Evolutionary conservation across 2,888 invertebrate genomes (phyloP), one percentile per base, ranked within the genome.

Genomic region (Willowsia nigromaculata): DNA sequence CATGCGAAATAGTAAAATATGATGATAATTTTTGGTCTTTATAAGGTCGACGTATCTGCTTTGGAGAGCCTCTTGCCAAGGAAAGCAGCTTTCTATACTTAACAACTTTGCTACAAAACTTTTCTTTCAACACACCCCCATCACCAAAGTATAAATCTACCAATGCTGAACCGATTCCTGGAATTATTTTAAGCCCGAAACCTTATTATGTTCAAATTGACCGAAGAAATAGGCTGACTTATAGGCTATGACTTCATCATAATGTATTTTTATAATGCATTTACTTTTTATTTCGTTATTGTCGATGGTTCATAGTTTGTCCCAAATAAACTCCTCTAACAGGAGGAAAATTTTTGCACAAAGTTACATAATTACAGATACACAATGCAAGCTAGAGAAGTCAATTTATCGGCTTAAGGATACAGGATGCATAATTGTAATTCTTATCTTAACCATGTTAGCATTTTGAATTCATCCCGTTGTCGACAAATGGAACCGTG

Each of bases 21-120:
- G n/a, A n/a, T n/a, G n/a, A n/a, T n/a, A n/a, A n/a, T n/a, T n/a
- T n/a, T n/a, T n/a, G n/a, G n/a, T n/a, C 18, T 80, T 56, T 43
- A 18, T 15, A n/a, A 84, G 87, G 87, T n/a, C 68, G 71, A 5
- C 30, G 87, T 74, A 74, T 88, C 13, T 88, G 87, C 22, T 88
- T 88, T 37, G 87, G 87, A 18, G 87, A 88, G 18, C 11, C 82
- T 11, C 25, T 88, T 4, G 87, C 87, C 0, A 81, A 74, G 22
- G 87, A 82, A 37, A 88, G 74, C 68, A 74, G 56, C 13, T 88
- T 88, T 59, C 25, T 88, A 15, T 88, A 82, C 37, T 59, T 88
- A 30, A 56, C 50, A 13, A 71, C 87, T 0, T 25, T 88, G 22
- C 22, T 88, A 27, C 81, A 74, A 30, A 56, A 40, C 4, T 88